Conservation (phyloP, 2,888 invertebrate species). For the Xestia rhomboidea region DNA sequence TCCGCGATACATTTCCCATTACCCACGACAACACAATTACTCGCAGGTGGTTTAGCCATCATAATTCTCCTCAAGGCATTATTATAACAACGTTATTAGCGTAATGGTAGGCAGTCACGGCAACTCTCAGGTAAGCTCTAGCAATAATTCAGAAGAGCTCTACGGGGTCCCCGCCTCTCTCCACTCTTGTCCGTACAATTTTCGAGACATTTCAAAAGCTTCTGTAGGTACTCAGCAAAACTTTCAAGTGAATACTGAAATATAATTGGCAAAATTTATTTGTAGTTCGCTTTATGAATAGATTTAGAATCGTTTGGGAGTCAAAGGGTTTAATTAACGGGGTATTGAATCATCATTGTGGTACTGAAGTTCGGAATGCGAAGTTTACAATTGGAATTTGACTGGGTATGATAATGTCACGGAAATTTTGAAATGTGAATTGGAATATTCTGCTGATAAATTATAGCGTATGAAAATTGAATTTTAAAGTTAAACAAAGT, state of each 20-base stretch:
- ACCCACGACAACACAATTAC: conserved; percentile 41
- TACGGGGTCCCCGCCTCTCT: conserved; percentile 18
- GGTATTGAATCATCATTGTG: conserved; percentile 19
- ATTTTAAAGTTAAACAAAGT: background rate
- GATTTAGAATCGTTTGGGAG: conserved; percentile 24
- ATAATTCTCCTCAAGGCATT: conserved; percentile 44
- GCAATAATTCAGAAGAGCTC: conserved; percentile 59
- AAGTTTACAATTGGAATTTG: conserved; percentile 14
- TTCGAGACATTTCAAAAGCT: conserved; percentile 54
- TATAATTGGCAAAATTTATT: conserved; percentile 56
- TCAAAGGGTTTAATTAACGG: conserved; percentile 36
- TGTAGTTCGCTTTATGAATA: conserved; percentile 23
- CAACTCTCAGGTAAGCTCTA: conserved; percentile 41
- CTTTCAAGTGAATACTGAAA: conserved; percentile 55
- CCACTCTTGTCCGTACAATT: conserved; percentile 27
- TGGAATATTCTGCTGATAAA: background rate
- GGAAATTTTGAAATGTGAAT: conserved; percentile 12
- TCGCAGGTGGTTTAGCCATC: conserved; percentile 43
- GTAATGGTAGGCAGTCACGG: conserved; percentile 59
- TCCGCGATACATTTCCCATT: conserved; percentile 37
- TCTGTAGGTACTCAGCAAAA: conserved; percentile 43
- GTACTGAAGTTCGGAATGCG: conserved; percentile 16
- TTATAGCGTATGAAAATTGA: background rate
- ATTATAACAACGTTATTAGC: conserved; percentile 56
- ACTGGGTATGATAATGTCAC: background rate